phyloP scores from a whole-genome alignment of 2,797 vertebrate genomes.

The Oophaga sylvatica region DNA sequence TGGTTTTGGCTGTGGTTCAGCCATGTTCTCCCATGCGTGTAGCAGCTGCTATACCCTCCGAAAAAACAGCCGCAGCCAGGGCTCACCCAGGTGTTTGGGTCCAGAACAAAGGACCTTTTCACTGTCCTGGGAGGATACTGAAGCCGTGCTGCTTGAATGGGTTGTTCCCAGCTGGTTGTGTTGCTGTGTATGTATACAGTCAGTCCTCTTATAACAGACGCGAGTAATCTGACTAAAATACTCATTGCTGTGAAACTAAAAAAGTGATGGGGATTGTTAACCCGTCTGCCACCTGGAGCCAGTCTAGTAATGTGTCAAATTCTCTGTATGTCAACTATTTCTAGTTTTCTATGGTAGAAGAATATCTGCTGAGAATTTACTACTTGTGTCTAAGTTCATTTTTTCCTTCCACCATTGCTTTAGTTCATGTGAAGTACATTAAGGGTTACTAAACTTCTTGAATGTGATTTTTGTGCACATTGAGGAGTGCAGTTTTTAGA shows the following conservation, averaged over 20 bases:
- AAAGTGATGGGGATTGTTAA: slow-evolving; percentile 56
- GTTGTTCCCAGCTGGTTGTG: slow-evolving; percentile 79
- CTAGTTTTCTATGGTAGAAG: neutral
- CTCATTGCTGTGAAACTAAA: slow-evolving; percentile 65
- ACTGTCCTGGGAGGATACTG: slow-evolving; percentile 80
- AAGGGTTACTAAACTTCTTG: too few species aligned
- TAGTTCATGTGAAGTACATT: too few species aligned
- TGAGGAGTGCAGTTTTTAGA: too few species aligned
- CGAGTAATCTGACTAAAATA: slow-evolving; percentile 75
- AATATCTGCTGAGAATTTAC: neutral
- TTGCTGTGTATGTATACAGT: slow-evolving; percentile 78
- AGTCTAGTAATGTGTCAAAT: slow-evolving; percentile 27
- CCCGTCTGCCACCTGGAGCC: slow-evolving; percentile 53
- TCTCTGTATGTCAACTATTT: neutral
- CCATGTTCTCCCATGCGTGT: slow-evolving; percentile 63
- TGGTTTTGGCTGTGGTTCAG: slow-evolving; percentile 60
- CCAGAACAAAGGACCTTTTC: slow-evolving; percentile 91
- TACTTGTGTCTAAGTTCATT: neutral
- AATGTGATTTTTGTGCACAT: too few species aligned
- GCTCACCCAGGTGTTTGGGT: slow-evolving; percentile 87
- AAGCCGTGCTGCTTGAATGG: slow-evolving; percentile 79
- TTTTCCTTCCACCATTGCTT: too few species aligned
- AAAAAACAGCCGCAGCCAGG: slow-evolving; percentile 72
- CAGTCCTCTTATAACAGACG: slow-evolving; percentile 74
- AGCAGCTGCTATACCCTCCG: slow-evolving; percentile 63